These are phyloP conservation scores for Bombus superbus DNA, from an alignment of 1,140 invertebrate species.

Conservation along the genomic window DNA sequence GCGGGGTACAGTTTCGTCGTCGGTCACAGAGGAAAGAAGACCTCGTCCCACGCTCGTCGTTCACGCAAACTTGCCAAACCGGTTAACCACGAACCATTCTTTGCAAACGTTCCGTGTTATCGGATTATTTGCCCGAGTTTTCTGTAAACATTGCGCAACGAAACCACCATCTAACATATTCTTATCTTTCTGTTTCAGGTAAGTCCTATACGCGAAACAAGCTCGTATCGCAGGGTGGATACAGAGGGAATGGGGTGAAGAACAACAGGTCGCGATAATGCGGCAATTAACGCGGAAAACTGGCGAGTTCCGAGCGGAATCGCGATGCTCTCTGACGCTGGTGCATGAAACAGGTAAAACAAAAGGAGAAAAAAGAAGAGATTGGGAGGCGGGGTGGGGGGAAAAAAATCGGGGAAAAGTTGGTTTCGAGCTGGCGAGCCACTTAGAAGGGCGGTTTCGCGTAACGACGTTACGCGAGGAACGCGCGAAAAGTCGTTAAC, in stretches of 20 bases:
- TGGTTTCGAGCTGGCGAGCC: constrained; percentile 18
- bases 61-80: not conserved
- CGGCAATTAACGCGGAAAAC: constrained; percentile 50
- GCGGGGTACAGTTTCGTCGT: no score
- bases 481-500: constrained; percentile 62
- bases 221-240: not conserved
- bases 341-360: constrained; percentile 31
- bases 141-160: not conserved
- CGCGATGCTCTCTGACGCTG: constrained; percentile 11
- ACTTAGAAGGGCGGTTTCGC: constrained; percentile 37
- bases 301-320: constrained; percentile 30
- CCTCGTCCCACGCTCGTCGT: not conserved
- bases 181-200: constrained; percentile 60
- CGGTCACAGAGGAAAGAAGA: no score
- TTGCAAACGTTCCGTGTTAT: not conserved
- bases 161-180: constrained; percentile 32
- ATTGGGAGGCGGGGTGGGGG: not conserved
- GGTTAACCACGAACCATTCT: not conserved
- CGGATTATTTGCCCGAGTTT: not conserved
- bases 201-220: constrained; percentile 24
- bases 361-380: not conserved
- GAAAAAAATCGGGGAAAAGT: constrained; percentile 21
- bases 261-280: constrained; percentile 47
- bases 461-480: constrained; percentile 34
- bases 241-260: not conserved